These are phyloP conservation scores for Phalacrocorax aristotelis DNA, from an alignment of 2,113 vertebrate genomes.

Conservation along the genomic window DNA sequence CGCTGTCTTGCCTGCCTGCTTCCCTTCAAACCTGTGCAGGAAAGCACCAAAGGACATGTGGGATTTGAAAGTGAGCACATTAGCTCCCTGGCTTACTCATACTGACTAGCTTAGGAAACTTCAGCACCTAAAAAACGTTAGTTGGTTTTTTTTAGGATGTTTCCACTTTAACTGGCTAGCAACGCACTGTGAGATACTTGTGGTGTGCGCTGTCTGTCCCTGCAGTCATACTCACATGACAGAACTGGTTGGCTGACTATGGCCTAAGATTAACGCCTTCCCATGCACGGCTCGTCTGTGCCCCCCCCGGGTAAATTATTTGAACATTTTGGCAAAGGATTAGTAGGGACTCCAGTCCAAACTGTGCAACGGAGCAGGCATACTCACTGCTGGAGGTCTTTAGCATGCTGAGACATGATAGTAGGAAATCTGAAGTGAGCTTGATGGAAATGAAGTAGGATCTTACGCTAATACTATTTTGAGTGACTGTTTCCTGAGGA, in stretches of 20 bases:
- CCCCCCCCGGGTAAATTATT: neutral
- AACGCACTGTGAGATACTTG: neutral
- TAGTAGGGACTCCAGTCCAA: neutral
- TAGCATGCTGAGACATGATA: neutral
- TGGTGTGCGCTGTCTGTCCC: neutral
- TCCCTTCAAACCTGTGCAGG: neutral
- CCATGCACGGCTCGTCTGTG: neutral
- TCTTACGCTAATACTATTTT: neutral
- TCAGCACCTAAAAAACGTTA: fast-evolving
- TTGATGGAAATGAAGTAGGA: neutral
- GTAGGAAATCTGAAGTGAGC: neutral
- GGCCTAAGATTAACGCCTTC: neutral
- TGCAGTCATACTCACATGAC: fast-evolving
- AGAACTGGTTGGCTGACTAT: neutral
- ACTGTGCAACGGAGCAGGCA: neutral
- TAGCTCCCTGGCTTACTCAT: neutral
- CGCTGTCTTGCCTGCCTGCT: neutral
- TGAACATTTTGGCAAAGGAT: neutral
- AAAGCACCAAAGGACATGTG: neutral
- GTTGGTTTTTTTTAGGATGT: neutral
- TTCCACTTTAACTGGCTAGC: neutral
- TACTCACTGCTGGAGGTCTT: neutral
- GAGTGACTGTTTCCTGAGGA: neutral
- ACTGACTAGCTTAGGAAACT: neutral
- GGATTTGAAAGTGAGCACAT: neutral